Conservation (phyloP, 2,888 invertebrate species). For the Meiosimyza decipiens region DNA sequence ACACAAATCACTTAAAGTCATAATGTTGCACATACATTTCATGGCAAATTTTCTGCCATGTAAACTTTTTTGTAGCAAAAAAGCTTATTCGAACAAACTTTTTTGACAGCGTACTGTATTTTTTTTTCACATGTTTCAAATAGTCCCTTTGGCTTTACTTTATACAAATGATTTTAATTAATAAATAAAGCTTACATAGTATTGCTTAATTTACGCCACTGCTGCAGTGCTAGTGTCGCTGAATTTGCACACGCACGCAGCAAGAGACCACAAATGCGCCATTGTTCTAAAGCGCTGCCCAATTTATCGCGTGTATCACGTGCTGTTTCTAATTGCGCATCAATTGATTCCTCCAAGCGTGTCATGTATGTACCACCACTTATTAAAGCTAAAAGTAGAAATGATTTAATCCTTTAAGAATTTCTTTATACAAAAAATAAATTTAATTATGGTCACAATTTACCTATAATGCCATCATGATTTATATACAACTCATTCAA, state of each 20-base stretch:
- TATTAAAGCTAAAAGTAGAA: conserved; percentile 55
- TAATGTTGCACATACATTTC: no score
- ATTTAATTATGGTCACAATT: background rate
- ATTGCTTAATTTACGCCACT: conserved; percentile 56
- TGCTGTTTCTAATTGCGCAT: conserved; percentile 60
- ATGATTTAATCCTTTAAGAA: background rate
- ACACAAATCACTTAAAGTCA: no score
- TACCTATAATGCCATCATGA: conserved; percentile 64
- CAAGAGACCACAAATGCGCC: conserved; percentile 64
- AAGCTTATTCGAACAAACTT: background rate
- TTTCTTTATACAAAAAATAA: background rate
- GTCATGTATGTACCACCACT: conserved; percentile 65
- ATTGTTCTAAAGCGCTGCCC: conserved; percentile 65
- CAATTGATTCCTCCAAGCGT: conserved; percentile 61
- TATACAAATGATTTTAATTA: no score
- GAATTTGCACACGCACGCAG: conserved; percentile 62
- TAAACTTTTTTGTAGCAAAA: no score
- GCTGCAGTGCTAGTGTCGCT: conserved; percentile 57
- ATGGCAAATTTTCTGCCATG: no score
- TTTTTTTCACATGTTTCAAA: no score
- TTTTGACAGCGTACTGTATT: background rate
- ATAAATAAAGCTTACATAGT: conserved; percentile 50
- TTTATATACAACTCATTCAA: conserved; percentile 62
- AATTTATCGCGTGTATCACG: conserved; percentile 64
- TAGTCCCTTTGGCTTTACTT: no score